Conservation (phyloP, 1,140 invertebrate species). For the Pachypeltis micranthus region DNA sequence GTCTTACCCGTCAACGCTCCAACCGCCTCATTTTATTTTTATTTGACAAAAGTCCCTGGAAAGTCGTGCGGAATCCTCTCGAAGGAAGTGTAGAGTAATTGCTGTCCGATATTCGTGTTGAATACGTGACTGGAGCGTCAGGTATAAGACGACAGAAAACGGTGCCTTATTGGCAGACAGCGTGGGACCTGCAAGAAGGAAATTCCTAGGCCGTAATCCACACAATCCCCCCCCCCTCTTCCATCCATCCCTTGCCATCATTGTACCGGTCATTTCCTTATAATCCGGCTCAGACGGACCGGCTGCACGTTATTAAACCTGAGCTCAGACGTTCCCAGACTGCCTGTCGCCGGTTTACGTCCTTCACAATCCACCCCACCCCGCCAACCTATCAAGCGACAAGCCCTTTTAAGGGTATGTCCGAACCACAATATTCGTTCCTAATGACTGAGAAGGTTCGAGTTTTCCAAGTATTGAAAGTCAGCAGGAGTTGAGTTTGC, state of each 20-base stretch:
- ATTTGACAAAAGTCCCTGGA: not conserved
- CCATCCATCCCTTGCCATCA: no score
- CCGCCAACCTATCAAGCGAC: not conserved
- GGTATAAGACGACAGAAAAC: not conserved
- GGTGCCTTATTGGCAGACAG: not conserved
- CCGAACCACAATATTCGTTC: not conserved
- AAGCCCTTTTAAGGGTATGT: no score
- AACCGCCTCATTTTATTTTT: not conserved
- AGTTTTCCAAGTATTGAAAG: not conserved
- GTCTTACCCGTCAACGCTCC: not conserved
- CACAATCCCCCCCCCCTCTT: no score
- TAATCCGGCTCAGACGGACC: not conserved
- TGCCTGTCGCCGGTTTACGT: not conserved
- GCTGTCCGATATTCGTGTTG: no score
- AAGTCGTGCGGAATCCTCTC: no score
- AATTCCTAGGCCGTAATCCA: not conserved
- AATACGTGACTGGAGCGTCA: not conserved
- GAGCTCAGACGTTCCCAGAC: not conserved
- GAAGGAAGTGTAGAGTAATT: no score
- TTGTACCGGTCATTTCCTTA: not conserved
- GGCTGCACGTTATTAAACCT: not conserved
- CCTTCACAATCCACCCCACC: not conserved
- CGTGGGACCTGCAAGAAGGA: not conserved
- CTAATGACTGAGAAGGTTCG: not conserved
- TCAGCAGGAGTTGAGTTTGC: not conserved